A percentile compares a stretch with the other conserved stretches of the same genome.
These are phyloP conservation scores for Chrysolina haemoptera DNA, from an alignment of 2,888 invertebrate species.

Conservation along the genomic window DNA sequence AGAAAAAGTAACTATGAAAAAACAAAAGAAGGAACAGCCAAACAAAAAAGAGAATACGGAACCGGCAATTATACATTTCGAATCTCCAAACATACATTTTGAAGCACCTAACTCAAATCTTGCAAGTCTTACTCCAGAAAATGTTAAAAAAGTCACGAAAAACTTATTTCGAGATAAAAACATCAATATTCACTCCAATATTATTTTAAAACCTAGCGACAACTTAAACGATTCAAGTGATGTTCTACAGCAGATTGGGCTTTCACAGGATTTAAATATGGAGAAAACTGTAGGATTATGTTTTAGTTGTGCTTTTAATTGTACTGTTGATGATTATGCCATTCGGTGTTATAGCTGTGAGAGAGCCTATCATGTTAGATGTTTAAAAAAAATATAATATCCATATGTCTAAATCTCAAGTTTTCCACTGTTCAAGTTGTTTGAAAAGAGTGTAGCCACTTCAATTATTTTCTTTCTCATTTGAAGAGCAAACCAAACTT, in stretches of 20 bases:
- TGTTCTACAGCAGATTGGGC: conserved; percentile 17
- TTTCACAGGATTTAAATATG: conserved; percentile 15
- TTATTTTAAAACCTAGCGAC: conserved; percentile 20
- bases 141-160: no score
- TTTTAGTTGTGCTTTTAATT: conserved; percentile 2
- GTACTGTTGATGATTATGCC: neutral
- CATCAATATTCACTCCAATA: neutral
- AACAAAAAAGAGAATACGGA: conserved; percentile 24
- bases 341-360: conserved; percentile 19
- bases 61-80: conserved; percentile 19
- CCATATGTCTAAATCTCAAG: neutral
- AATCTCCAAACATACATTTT: conserved; percentile 25
- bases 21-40: conserved; percentile 1
- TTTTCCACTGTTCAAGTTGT: conserved; percentile 4
- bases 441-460: conserved; percentile 21
- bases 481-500: conserved; percentile 6
- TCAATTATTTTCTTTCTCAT: conserved; percentile 15
- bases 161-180: no score
- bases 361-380: conserved; percentile 12
- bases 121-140: no score
- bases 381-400: conserved; percentile 7
- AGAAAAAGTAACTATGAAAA: conserved; percentile 13
- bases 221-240: conserved; percentile 2
- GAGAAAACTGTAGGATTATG: conserved; percentile 11
- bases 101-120: neutral